Evolutionary conservation across 2,888 invertebrate species (phyloP).

Genomic region (Caenorhabditis sinica): DNA sequence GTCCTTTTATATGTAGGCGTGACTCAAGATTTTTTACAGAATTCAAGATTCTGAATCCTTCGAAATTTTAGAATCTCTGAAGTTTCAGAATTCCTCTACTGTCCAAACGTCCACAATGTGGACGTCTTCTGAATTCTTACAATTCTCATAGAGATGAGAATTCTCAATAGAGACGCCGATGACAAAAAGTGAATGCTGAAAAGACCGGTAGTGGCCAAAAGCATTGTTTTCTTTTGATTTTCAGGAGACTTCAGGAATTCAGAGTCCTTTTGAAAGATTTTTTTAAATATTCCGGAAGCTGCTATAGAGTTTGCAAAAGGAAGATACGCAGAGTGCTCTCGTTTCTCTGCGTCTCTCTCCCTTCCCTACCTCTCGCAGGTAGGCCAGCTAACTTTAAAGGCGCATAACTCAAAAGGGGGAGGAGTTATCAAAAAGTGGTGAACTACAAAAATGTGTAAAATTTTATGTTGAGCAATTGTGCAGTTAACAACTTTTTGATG

Average conservation of each 20-base stretch:
- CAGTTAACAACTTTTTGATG: no score
- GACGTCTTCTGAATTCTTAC: conserved; percentile 35
- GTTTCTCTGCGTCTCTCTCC: no score
- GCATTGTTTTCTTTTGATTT: not conserved
- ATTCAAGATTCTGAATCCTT: not conserved
- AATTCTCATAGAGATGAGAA: not conserved
- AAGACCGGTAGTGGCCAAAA: not conserved
- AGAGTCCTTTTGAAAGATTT: no score
- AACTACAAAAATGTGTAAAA: no score
- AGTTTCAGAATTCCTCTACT: not conserved
- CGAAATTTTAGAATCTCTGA: not conserved
- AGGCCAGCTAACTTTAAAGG: no score
- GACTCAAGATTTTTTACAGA: not conserved
- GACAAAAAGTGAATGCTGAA: not conserved
- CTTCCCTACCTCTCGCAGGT: no score
- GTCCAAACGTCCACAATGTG: not conserved
- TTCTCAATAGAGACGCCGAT: conserved; percentile 1
- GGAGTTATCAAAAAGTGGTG: no score
- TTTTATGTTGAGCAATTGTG: no score
- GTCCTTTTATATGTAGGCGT: conserved; percentile 17
- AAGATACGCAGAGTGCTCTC: no score
- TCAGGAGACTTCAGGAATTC: not conserved
- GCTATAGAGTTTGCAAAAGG: no score
- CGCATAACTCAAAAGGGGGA: no score
- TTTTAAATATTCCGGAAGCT: no score